phyloP scores from a whole-genome alignment of 2,113 vertebrate species.

The Crotalus viridis region DNA sequence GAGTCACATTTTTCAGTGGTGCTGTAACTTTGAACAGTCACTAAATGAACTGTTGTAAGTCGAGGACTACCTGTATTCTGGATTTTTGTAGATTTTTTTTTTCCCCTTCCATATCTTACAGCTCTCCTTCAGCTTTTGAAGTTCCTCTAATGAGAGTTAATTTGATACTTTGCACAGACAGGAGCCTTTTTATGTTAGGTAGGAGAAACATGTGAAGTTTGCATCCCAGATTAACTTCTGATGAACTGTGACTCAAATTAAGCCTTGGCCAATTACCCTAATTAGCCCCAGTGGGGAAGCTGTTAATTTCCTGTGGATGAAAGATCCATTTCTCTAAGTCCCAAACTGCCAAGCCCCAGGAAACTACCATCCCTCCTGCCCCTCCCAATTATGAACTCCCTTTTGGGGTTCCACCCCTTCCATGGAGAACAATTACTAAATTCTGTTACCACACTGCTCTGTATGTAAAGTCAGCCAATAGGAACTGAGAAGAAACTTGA shows the following conservation, averaged over 20 bases:
- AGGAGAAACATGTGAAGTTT: not conserved
- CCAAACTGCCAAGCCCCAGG: not conserved
- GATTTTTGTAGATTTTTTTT: not conserved
- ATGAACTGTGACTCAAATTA: not conserved
- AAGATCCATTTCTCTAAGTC: not conserved
- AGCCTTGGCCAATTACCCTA: not conserved
- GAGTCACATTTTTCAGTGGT: not conserved
- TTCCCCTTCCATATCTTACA: not conserved
- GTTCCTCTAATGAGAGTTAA: not conserved
- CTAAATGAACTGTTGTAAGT: not conserved
- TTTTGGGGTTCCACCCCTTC: not conserved
- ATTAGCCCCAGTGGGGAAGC: not conserved
- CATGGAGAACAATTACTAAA: not conserved
- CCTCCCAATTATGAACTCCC: not conserved
- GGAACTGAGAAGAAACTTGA: not conserved
- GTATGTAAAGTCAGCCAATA: not conserved
- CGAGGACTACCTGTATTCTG: not conserved
- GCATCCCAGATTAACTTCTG: not conserved
- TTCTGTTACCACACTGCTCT: not conserved
- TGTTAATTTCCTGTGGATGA: not conserved
- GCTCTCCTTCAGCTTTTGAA: not conserved
- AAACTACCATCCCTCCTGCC: not conserved
- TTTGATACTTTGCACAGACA: not conserved
- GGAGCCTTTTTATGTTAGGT: not conserved
- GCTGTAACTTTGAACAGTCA: not conserved